Base-by-base conservation (phyloP, 2,888 invertebrate species). In the Cryptocephalus moraei region DNA sequence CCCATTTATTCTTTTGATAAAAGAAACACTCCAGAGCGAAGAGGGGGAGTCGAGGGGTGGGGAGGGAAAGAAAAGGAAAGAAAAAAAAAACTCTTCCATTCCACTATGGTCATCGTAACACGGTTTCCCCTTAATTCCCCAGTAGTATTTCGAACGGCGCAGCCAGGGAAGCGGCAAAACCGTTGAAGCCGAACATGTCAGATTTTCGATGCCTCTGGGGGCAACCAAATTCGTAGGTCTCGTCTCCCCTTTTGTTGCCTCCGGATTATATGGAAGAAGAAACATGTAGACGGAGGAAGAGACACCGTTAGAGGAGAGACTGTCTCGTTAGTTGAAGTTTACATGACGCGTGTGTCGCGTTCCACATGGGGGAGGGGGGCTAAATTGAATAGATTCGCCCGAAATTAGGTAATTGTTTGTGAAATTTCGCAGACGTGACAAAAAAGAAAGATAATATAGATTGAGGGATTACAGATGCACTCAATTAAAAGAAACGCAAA, bases 151-250 rank as follows among this genome's bases (percentile, higher is more conserved):
- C 45, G 41, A 34, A 32, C 41, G 32, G 39, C 12, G 13, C 32
- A 34, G 31, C 36, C 36, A 13, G 39, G 39, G 32, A 36, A 22
- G 32, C 41, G 42, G 41, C 32, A 31, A 45, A 50, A 54, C 51
- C 46, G 47, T 49, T 53, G 48, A 47, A 56, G 51, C 55, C 43
- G 51, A 49, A 56, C 56, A 54, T 53, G 55, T 58, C 57, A 56
- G 52, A 57, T 58, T 58, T 58, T 49, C 49, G 49, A 55, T 50
- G 49, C 54, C 49, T 49, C 38, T 43, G 47, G 52, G 56, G 46
- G 43, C 39, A 22, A 9, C 45, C 45, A 45, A 45, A 45, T 41
- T 45, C 45, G 44, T 38, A 39, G n/a, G 31, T 43, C 13, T 22
- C 22, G 22, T 33, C 32, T 34, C 32, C 11, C 39, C 39, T 33